phyloP scores from a whole-genome alignment of 2,888 invertebrate genomes.

The Linnaemya tessellans region DNA sequence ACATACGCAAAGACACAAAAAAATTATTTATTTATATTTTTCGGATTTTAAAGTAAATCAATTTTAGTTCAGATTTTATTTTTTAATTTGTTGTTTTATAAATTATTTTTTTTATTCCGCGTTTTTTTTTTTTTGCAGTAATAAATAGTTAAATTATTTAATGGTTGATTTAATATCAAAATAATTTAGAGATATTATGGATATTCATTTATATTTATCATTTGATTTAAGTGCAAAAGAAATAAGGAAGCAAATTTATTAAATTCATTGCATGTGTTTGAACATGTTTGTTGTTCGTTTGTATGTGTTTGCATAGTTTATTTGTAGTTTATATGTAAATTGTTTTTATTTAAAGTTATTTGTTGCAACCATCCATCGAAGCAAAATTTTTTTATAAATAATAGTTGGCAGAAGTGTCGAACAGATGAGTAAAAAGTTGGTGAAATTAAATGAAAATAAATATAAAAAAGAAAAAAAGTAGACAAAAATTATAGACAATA shows the following conservation, averaged over 20 bases:
- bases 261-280: constrained; percentile 11
- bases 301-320: constrained; percentile 36
- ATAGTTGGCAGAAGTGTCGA: constrained; percentile 78
- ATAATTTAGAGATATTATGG: constrained; percentile 29
- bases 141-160: constrained; percentile 68
- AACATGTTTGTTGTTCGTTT: constrained; percentile 15
- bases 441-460: constrained; percentile 77
- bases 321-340: constrained; percentile 35
- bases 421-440: constrained; percentile 82
- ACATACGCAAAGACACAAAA: constrained; percentile 2
- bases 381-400: constrained; percentile 57
- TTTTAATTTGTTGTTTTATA: constrained; percentile 44
- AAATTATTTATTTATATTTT: not conserved
- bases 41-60: not conserved
- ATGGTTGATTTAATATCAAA: constrained; percentile 72
- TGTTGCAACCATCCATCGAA: constrained; percentile 72
- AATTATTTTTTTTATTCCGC: constrained; percentile 50
- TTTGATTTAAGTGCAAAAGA: constrained; percentile 21
- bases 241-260: not conserved
- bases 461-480: constrained; percentile 76
- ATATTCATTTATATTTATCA: constrained; percentile 31
- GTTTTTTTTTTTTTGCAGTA: constrained; percentile 14
- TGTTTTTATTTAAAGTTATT: constrained; percentile 34
- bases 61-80: constrained; percentile 36
- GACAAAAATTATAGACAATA: constrained; percentile 72